Base-by-base conservation (phyloP, 2,888 invertebrate species). In the Eupithecia exiguata region DNA sequence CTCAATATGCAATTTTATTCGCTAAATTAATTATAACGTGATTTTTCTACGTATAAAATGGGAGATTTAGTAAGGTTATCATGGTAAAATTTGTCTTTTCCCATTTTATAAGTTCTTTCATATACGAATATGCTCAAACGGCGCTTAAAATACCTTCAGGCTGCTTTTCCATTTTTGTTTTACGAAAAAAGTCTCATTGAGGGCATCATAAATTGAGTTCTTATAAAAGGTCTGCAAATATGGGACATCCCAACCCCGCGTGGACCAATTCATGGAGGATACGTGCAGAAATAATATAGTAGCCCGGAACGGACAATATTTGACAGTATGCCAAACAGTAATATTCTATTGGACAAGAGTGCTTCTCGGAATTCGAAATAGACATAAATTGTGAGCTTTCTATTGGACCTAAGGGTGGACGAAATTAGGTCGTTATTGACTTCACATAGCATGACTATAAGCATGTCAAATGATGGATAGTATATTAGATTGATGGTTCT, bases 271-370 rank as follows among this genome's bases (percentile, higher is more conserved):
- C 68, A 70, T 73, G 67, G 72, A 69, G 58, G 43, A 49, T 68
- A 73, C 72, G 74, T 74, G 72, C 70, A 70, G 70, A 77, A 75
- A 76, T 76, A 76, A 78, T 79, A 76, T 77, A 75, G 74, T 72
- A 5, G 58, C 25, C 70, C 77, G 71, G 67, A 74, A 43, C 30
- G 46, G 38, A 63, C 69, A 77, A 76, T 75, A 74, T 71, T 78
- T 77, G 65, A 63, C 70, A 71, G 75, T 68, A 53, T 74, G 74
- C 74, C 74, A 74, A 74, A 65, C 58, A 65, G 63, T 63, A 43
- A 74, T 74, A 71, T 69, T 72, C 69, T 72, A 72, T 71, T 65
- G 70, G 70, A 65, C 68, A 68, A 61, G 58, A 25, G 61, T 68
- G 16, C 72, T 53, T 14, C n/a, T 25, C 38, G n/a, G 72, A 72